These are phyloP conservation scores for Cephus runcator DNA, from an alignment of 2,888 invertebrate genomes.

Conservation along the genomic window DNA sequence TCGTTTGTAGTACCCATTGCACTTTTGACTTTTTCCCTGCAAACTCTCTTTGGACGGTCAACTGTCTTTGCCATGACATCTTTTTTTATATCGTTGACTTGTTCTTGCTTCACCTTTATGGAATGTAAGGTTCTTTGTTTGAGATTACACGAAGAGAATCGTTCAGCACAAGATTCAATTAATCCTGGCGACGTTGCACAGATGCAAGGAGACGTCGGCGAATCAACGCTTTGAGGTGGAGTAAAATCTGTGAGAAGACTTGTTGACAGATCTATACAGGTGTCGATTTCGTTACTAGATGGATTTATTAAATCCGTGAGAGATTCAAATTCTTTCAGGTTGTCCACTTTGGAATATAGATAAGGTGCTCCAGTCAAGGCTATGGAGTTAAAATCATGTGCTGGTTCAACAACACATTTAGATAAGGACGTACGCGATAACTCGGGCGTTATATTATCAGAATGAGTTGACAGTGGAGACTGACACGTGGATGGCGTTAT, in stretches of 20 bases:
- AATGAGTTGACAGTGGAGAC: conserved; percentile 18
- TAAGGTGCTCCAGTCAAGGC: conserved; percentile 21
- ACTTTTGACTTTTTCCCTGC: background rate
- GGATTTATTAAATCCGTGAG: conserved; percentile 9
- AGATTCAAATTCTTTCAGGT: conserved; percentile 21
- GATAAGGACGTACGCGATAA: conserved; percentile 13
- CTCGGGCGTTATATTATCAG: conserved; percentile 20
- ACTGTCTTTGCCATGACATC: background rate
- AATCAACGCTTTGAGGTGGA: conserved; percentile 18
- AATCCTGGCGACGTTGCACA: conserved; percentile 8
- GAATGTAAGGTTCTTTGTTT: background rate
- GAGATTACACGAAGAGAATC: background rate
- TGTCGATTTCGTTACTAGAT: conserved; percentile 7
- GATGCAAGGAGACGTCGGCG: conserved; percentile 13
- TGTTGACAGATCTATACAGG: conserved; percentile 2
- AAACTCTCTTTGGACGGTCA: background rate
- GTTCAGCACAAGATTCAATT: background rate
- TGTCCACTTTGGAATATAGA: conserved; percentile 24
- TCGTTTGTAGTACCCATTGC: background rate
- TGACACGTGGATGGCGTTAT: conserved; percentile 18
- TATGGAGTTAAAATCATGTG: conserved; percentile 21
- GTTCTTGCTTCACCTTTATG: background rate
- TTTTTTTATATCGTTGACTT: background rate
- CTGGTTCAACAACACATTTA: conserved; percentile 19
- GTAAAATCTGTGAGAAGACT: conserved; percentile 12